Evolutionary conservation across 1,140 invertebrate genomes (phyloP), one percentile per base, ranked within the genome.

Genomic region (Zeugodacus cucurbitae): DNA sequence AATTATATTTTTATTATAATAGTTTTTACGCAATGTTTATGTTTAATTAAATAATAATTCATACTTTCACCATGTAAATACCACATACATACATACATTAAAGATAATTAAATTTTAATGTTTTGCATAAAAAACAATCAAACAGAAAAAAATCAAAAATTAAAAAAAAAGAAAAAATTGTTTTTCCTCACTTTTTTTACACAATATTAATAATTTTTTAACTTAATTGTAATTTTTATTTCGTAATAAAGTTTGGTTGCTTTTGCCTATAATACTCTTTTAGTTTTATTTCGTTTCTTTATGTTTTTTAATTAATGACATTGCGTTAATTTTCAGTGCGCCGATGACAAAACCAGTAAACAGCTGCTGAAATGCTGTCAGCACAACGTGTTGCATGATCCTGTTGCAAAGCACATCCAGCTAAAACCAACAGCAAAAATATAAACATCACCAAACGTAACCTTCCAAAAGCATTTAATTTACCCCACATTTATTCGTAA

Each of bases 301-400:
- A 54, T 78, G 29, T 48, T 88, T 17, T 54, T 82, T 88, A 88
- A 88, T 78, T 82, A 88, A 78, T 48, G n/a, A 22, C 64, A 82
- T 88, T 78, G 70, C 87, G 29, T 88, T 88, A 88, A 88, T 88
- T 88, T 88, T 88, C 87, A 88, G 87, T 44, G 48, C 57, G 8
- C 48, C 85, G 48, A 86, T 5, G 22, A 58, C 37, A 26, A 58
- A 11, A 57, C 17, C 54, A 59, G 8, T 48, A 86, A 59, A 59
- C 14, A 87, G 26, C 57, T n/a, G 44, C 26, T 87, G 54, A 37
- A 58, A 87, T 62, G 85, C 57, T 41, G 67, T 26, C 32, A 37
- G 37, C 41, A n/a, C 57, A 58, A 58, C 64, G 64, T 5, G 59
- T 70, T 70, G 67, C 67, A 74, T 37, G 32, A 74, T 48, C n/a